Conservation (phyloP, 2,888 invertebrate genomes). For the Troides aeacus region DNA sequence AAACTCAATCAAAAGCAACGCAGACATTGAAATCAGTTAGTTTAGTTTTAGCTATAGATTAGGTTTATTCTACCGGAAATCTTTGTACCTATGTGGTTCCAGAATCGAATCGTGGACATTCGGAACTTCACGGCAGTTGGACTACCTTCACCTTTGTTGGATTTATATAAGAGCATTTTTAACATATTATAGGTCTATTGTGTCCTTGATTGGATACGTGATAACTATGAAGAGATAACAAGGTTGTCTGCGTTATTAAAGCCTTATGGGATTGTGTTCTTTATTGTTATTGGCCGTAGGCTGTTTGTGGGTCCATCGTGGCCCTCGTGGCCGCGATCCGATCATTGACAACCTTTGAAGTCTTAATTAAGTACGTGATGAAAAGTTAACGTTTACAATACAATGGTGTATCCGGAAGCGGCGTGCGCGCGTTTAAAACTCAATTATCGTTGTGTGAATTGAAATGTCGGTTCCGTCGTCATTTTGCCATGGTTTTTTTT, state of each 20-base stretch:
- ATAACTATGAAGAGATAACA: slow-evolving; percentile 32
- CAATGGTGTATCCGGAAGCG: slow-evolving; percentile 34
- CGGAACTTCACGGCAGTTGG: no score
- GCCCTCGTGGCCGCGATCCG: background rate
- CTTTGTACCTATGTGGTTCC: no score
- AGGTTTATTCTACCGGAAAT: no score
- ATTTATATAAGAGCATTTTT: slow-evolving; percentile 34
- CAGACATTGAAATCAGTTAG: no score
- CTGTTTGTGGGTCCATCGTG: background rate
- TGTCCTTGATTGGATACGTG: slow-evolving; percentile 38
- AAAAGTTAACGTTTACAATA: slow-evolving; percentile 34
- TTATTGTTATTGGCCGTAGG: slow-evolving; percentile 19
- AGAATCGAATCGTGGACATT: no score
- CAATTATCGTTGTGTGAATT: slow-evolving; percentile 35
- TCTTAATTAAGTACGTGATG: slow-evolving; percentile 43
- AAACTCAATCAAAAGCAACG: no score
- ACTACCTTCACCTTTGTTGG: no score
- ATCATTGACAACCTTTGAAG: slow-evolving; percentile 34
- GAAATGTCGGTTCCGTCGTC: slow-evolving; percentile 37
- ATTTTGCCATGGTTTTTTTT: background rate
- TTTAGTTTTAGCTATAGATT: no score
- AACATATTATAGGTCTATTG: slow-evolving; percentile 36
- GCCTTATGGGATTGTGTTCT: slow-evolving; percentile 15
- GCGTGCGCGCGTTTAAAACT: slow-evolving; percentile 33
- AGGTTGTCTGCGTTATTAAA: slow-evolving; percentile 8